These are phyloP conservation scores for Oscheius sp. DNA, from an alignment of 2,888 invertebrate genomes.

Conservation along the genomic window DNA sequence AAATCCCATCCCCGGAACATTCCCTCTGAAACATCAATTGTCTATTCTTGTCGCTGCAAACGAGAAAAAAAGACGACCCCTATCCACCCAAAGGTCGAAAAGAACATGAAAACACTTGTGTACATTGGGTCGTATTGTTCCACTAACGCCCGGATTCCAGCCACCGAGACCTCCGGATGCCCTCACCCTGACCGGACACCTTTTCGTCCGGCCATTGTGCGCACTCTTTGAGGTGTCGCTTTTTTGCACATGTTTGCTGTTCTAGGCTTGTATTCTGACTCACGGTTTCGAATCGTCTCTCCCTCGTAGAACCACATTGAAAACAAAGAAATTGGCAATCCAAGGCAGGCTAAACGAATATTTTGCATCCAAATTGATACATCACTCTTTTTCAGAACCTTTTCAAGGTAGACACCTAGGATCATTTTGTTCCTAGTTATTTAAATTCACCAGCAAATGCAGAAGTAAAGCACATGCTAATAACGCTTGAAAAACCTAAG, in stretches of 20 bases:
- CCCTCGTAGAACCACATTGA: constrained; percentile 67
- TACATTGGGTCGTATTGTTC: constrained; percentile 18
- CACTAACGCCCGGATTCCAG: neutral
- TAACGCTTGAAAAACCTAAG: constrained; percentile 62
- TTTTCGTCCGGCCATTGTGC: constrained; percentile 20
- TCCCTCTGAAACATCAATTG: constrained; percentile 57
- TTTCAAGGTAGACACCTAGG: constrained; percentile 93
- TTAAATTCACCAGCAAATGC: constrained; percentile 64
- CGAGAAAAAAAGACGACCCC: neutral
- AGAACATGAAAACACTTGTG: constrained; percentile 25
- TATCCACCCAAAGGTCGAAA: neutral
- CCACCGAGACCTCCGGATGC: constrained; percentile 18
- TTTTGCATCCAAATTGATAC: constrained; percentile 92
- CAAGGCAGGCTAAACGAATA: constrained; percentile 90
- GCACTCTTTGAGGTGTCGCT: constrained; percentile 28
- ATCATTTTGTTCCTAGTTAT: neutral
- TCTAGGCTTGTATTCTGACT: constrained; percentile 28
- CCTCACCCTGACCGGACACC: constrained; percentile 27
- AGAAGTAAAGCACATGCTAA: constrained; percentile 68
- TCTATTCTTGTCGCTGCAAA: neutral
- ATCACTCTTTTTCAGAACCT: constrained; percentile 85
- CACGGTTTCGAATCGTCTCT: constrained; percentile 59
- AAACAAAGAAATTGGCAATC: constrained; percentile 85
- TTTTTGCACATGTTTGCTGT: constrained; percentile 28
- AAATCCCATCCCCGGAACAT: constrained; percentile 67